Conservation (phyloP, 2,797 vertebrate genomes). For the Bovichtus variegatus region DNA sequence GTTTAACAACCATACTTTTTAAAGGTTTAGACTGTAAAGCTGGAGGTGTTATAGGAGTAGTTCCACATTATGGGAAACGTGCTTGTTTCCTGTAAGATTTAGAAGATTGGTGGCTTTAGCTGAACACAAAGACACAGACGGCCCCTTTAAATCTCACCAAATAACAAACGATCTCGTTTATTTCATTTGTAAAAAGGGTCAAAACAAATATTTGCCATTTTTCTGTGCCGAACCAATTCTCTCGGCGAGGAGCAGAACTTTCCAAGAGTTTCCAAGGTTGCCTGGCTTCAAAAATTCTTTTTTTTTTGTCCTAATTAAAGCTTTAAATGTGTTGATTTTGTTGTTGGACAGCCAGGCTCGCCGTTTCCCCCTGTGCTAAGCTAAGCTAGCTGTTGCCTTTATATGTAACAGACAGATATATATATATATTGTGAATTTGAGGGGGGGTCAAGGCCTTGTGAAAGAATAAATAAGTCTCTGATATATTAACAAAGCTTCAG, state of each 20-base stretch:
- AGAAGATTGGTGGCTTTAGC: too few species aligned
- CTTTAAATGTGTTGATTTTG: too few species aligned
- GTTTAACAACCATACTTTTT: conserved; percentile 27
- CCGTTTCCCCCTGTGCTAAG: neutral
- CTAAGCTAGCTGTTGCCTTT: neutral
- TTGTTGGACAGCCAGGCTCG: too few species aligned
- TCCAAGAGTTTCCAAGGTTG: neutral
- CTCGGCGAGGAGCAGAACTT: neutral
- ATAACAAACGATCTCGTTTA: neutral
- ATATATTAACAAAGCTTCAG: too few species aligned
- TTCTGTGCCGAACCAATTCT: neutral
- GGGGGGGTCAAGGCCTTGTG: too few species aligned
- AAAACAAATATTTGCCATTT: neutral
- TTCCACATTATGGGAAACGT: conserved; percentile 2
- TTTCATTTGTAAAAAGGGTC: neutral
- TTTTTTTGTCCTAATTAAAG: neutral
- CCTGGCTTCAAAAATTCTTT: too few species aligned
- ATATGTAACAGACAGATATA: neutral
- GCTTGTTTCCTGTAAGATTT: too few species aligned
- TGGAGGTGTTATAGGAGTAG: conserved; percentile 27
- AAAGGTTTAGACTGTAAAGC: conserved; percentile 51
- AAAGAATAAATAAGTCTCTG: too few species aligned
- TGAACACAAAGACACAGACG: neutral
- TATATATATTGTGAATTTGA: too few species aligned
- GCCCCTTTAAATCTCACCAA: neutral